Conservation (phyloP, 2,113 vertebrate genomes). For the Muscicapa adusta region DNA sequence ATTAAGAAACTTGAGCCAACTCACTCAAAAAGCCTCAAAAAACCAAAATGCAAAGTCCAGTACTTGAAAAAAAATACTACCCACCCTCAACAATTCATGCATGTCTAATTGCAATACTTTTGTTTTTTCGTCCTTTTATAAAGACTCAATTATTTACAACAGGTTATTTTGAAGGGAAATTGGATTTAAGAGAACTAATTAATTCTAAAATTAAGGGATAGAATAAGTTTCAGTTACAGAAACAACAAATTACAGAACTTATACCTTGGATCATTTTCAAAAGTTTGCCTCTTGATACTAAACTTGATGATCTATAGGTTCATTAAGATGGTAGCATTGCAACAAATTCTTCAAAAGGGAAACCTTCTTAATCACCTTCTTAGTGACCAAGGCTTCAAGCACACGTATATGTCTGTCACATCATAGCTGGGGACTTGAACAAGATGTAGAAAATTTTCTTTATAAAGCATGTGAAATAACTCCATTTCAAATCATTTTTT, state of each 20-base stretch:
- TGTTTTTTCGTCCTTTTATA: slow-evolving; percentile 18
- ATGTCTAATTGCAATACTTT: slow-evolving; percentile 40
- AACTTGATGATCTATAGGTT: background rate
- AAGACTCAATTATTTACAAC: slow-evolving; percentile 26
- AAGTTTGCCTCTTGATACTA: background rate
- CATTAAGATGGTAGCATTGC: background rate
- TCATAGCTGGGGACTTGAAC: background rate
- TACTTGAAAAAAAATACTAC: slow-evolving; percentile 35
- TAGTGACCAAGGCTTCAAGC: background rate
- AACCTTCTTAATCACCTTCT: background rate
- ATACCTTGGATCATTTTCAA: background rate
- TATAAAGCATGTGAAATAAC: background rate
- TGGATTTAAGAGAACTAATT: background rate
- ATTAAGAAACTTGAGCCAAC: slow-evolving; percentile 69
- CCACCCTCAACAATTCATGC: background rate
- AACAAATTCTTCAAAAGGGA: background rate
- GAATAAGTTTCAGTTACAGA: background rate
- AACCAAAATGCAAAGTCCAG: slow-evolving; percentile 32
- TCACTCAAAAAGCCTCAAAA: slow-evolving; percentile 53
- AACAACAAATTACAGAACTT: background rate
- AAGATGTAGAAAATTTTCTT: background rate
- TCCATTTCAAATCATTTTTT: background rate
- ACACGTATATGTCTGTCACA: background rate
- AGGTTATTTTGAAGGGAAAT: slow-evolving; percentile 36
- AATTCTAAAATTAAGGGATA: background rate